Conservation (phyloP, 2,888 invertebrate genomes). For the Tenthredo scrophulariae region DNA sequence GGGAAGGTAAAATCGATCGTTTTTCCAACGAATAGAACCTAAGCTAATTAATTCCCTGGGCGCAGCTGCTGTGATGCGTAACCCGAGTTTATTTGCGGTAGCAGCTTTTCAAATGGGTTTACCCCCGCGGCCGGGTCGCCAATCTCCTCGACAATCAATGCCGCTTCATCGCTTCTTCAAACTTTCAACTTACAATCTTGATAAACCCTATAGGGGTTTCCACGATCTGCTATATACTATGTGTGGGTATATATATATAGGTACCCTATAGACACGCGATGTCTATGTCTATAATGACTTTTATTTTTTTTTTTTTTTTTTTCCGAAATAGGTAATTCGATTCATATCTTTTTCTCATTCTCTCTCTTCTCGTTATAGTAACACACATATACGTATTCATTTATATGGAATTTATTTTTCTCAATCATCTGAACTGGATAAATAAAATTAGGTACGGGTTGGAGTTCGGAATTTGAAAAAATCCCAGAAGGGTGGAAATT, state of each 20-base stretch:
- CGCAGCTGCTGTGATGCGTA: conserved; percentile 29
- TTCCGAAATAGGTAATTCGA: background rate
- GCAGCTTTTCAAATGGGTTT: conserved; percentile 22
- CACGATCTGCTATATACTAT: background rate
- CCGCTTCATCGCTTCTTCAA: conserved; percentile 33
- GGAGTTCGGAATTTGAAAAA: too few relatives aligned
- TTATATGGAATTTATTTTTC: too few relatives aligned
- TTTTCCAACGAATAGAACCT: conserved; percentile 15
- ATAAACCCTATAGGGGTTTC: background rate
- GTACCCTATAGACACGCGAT: background rate
- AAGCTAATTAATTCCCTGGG: conserved; percentile 30
- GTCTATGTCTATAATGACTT: background rate
- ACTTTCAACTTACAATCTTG: conserved; percentile 29
- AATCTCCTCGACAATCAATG: conserved; percentile 36
- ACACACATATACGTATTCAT: too few relatives aligned
- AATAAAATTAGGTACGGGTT: too few relatives aligned
- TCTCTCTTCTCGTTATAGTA: too few relatives aligned
- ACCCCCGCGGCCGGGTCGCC: background rate
- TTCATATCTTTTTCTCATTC: too few relatives aligned
- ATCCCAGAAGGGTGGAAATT: too few relatives aligned
- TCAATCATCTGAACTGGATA: too few relatives aligned
- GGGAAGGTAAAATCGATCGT: conserved; percentile 3
- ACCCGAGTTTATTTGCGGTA: conserved; percentile 31
- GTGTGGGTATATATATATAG: background rate
- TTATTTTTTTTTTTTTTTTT: background rate